Base-by-base conservation (phyloP, 1,140 invertebrate species). In the Trichogramma pretiosum region DNA sequence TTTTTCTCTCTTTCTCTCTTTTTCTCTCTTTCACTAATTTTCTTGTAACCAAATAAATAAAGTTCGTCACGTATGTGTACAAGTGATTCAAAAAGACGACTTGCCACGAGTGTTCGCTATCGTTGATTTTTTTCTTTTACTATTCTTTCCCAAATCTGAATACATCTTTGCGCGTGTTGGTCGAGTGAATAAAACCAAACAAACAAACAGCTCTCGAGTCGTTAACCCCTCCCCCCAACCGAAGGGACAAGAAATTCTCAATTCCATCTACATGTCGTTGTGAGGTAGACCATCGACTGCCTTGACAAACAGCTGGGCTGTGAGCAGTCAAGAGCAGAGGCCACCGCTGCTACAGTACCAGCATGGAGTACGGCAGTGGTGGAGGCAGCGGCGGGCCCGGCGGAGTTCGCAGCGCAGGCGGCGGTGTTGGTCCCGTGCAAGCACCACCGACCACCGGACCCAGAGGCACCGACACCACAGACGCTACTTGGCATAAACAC, bases 401-500 rank as follows among this genome's bases (percentile, higher is more conserved):
- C 61, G 68, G 63, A 48, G 52, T 58, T 34, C 61, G 63, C 37
- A 61, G 63, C 38, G 67, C 62, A 48, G 58, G 57, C 49, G 64
- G 64, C 34, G 62, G 65, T 56, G 60, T 67, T 48, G 68, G 67
- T 39, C 63, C 65, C 53, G 65, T 70, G 34, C 68, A 70, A 56
- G 68, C 65, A 56, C 64, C 68, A 54, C 58, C 65, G 37, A 53
- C 63, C 55, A 60, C 56, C 50, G 59, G 60, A 28, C 49, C 51
- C 55, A 63, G 69, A 49, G 65, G 68, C 38, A 67, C 67, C 50
- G 69, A 72, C 56, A 68, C 69, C 53, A 69, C 65, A 52, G 69
- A 70, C 56, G 67, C 69, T 54, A 64, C 67, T 39, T 72, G 67
- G 69, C 68, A 68, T 56, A 70, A 70, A 56, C 68, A 69, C 55